phyloP scores from a whole-genome alignment of 2,113 vertebrate species.

The Antechinus stuartii region DNA sequence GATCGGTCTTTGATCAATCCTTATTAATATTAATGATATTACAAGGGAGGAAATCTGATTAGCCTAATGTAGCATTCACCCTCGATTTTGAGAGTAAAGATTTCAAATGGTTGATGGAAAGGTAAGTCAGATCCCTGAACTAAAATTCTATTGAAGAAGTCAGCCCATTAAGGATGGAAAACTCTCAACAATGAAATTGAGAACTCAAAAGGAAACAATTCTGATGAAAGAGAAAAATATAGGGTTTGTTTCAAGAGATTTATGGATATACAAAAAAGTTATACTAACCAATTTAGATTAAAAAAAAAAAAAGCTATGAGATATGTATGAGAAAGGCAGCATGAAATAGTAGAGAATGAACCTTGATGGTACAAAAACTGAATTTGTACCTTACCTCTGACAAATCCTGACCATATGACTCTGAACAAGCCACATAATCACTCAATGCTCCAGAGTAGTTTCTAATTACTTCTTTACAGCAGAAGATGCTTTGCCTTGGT shows the following conservation, averaged over 20 bases:
- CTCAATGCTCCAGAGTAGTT: not conserved
- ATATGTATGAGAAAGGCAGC: not conserved
- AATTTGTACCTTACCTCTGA: not conserved
- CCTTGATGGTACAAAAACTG: not conserved
- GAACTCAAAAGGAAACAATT: too few species aligned
- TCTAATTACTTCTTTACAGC: not conserved
- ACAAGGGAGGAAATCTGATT: not conserved
- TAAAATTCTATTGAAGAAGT: too few species aligned
- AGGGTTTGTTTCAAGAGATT: not conserved
- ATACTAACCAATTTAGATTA: not conserved
- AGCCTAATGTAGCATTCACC: not conserved
- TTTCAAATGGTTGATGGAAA: conserved; percentile 14
- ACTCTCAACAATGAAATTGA: too few species aligned
- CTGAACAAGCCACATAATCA: not conserved
- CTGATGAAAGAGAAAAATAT: too few species aligned
- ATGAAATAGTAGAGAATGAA: not conserved
- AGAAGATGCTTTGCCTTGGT: not conserved
- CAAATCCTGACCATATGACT: not conserved
- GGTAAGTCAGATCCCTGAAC: too few species aligned
- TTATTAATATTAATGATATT: not conserved
- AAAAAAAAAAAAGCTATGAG: not conserved
- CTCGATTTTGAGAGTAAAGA: not conserved
- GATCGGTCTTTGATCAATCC: not conserved
- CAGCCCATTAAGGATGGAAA: too few species aligned
- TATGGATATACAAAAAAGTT: not conserved